Percentiles rank a stretch among this genome's conserved stretches.
phyloP scores from a whole-genome alignment of 1,140 invertebrate genomes.

The Anastrepha ludens region DNA sequence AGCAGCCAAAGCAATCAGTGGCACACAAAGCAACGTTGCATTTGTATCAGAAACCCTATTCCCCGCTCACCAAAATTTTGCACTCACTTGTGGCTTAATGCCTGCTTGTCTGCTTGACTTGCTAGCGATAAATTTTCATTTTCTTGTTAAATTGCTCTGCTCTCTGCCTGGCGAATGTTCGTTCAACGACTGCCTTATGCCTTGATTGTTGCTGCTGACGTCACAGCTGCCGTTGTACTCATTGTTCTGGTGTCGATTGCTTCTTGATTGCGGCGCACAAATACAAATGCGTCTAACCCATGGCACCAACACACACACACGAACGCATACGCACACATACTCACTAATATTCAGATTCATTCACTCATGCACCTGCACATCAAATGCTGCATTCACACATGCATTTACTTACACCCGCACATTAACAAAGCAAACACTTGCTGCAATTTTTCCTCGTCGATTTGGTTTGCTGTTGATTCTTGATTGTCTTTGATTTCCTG shows the following conservation, averaged over 20 bases:
- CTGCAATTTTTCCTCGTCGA: slow-evolving; percentile 32
- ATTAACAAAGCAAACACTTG: neutral
- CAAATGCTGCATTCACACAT: neutral
- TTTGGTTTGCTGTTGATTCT: slow-evolving; percentile 19
- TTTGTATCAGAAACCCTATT: neutral
- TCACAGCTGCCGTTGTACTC: slow-evolving; percentile 52
- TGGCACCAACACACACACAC: neutral
- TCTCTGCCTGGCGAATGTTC: neutral
- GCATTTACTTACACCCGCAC: neutral
- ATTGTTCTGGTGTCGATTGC: slow-evolving; percentile 63
- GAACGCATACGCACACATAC: neutral
- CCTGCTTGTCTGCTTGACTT: slow-evolving; percentile 66
- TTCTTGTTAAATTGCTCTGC: slow-evolving; percentile 69
- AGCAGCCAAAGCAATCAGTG: slow-evolving; percentile 30
- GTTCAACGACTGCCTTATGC: slow-evolving; percentile 8
- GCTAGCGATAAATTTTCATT: slow-evolving; percentile 73
- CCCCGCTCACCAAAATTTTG: neutral
- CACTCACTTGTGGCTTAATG: slow-evolving; percentile 48
- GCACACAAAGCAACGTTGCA: slow-evolving; percentile 4
- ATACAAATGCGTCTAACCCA: slow-evolving; percentile 9
- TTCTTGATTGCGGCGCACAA: slow-evolving; percentile 60
- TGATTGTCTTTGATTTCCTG: slow-evolving; percentile 46
- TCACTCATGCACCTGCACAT: neutral
- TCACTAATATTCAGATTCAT: neutral
- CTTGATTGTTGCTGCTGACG: slow-evolving; percentile 60